phyloP scores from a whole-genome alignment of 2,888 invertebrate species.

The Acronicta aceris region DNA sequence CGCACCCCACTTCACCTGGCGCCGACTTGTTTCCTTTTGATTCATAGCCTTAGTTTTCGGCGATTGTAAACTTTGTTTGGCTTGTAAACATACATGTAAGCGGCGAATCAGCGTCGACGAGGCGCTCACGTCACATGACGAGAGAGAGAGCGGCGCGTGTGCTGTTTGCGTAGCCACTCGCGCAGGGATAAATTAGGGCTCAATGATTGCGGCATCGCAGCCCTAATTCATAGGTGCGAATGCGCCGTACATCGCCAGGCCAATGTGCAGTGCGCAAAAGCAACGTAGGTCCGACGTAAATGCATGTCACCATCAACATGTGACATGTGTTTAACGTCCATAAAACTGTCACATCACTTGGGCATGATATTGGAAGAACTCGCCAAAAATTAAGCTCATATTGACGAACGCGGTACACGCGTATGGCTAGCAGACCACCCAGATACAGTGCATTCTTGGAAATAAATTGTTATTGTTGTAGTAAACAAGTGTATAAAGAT shows the following conservation, averaged over 20 bases:
- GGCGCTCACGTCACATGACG: conserved; percentile 55
- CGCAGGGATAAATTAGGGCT: conserved; percentile 61
- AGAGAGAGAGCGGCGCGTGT: conserved; percentile 54
- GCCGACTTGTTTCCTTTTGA: conserved; percentile 40
- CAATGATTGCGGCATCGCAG: conserved; percentile 71
- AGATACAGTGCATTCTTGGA: conserved; percentile 14
- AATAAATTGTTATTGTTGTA: conserved; percentile 34
- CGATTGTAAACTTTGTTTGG: conserved; percentile 47
- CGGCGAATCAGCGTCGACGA: conserved; percentile 31
- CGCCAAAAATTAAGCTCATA: conserved; percentile 53
- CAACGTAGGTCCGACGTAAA: conserved; percentile 70
- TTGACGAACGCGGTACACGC: conserved; percentile 32
- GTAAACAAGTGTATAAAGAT: conserved; percentile 34
- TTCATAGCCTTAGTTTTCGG: conserved; percentile 44
- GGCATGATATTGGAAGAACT: conserved; percentile 48
- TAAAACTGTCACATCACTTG: conserved; percentile 56
- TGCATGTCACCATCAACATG: conserved; percentile 65
- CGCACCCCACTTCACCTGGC: conserved; percentile 37
- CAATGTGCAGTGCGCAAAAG: conserved; percentile 83
- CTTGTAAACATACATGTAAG: conserved; percentile 56
- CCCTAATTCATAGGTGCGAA: conserved; percentile 71
- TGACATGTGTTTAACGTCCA: conserved; percentile 64
- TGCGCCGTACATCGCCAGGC: conserved; percentile 62
- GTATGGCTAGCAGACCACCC: conserved; percentile 1
- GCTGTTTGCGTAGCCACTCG: conserved; percentile 54